Conservation (phyloP, 2,797 vertebrate genomes). For the Scolopax bukidnonensis region DNA sequence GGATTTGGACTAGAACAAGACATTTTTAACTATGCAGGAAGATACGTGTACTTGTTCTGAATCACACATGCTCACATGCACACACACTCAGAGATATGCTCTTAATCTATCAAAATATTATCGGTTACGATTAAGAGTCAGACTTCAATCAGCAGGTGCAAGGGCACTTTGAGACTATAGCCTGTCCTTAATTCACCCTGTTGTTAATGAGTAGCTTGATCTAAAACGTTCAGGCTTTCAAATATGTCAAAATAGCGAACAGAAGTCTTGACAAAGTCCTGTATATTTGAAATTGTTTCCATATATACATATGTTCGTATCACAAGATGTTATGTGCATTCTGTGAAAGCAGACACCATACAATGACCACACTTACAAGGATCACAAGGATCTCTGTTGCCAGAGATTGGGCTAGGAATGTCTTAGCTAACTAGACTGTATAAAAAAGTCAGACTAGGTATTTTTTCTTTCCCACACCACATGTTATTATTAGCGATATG, state of each 20-base stretch:
- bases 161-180: neutral
- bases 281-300: neutral
- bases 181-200: conserved; percentile 13
- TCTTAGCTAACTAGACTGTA: neutral
- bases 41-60: neutral
- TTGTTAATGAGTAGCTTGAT: neutral
- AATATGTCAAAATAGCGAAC: neutral
- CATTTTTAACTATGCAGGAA: neutral
- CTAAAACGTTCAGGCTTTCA: neutral
- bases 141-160: conserved; percentile 14
- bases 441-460: neutral
- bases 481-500: neutral
- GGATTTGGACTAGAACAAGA: neutral
- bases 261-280: neutral
- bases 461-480: neutral
- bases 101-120: neutral
- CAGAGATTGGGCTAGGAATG: neutral
- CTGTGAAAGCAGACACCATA: neutral
- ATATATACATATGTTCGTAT: fast-evolving
- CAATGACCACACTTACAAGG: neutral
- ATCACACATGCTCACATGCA: neutral
- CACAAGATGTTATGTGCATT: neutral
- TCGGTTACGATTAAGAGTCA: conserved; percentile 17
- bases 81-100: neutral
- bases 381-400: neutral